Evolutionary conservation across 2,797 vertebrate genomes (phyloP), one percentile per base, ranked within the genome.

Genomic region (Mormyrus hasselquistii): DNA sequence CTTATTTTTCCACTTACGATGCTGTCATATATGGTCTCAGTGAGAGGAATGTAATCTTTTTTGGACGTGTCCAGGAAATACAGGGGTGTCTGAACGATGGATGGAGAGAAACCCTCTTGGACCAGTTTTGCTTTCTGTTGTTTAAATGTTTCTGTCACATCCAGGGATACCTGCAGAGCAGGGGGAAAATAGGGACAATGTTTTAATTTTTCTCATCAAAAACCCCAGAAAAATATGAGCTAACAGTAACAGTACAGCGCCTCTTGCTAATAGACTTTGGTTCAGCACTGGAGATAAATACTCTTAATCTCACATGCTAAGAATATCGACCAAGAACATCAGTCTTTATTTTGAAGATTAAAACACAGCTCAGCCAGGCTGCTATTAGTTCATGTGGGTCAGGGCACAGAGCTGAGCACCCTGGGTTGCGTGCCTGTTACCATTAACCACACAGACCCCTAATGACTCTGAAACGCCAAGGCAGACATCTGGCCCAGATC

Each of bases 71-170:
- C 96, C 90, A 98, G 93, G 73, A 98, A 89, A 55, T 95, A 97
- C 0, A 99, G 95, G 0, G 95, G 95, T 12, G 96, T 96, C 0
- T 91, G 4, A 29, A 96, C 91, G 0, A 3, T 0, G 0, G 89
- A 44, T 0, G 96, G 97, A 89, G 96, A 92, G 29, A 97, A 98
- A 3, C 96, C 97, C 22, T 98, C 96, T 22, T 91, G 92, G 0
- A 97, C 96, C 92, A 98, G 94, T 9, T 93, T 95, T 41, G 92
- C 92, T 92, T 98, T 98, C 93, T 97, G 97, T 92, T 97, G 97
- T 92, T 98, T 98, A 93, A 98, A 98, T 0, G 97, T 98, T 89
- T 97, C 96, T 0, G 98, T 99, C 90, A 96, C 89, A 0, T 96
- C 97, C 94, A 98, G 92, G 44, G 91, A 93, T 3, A 91, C 94